Conservation (phyloP, 2,113 vertebrate species). For the Pachypanchax playfairii region DNA sequence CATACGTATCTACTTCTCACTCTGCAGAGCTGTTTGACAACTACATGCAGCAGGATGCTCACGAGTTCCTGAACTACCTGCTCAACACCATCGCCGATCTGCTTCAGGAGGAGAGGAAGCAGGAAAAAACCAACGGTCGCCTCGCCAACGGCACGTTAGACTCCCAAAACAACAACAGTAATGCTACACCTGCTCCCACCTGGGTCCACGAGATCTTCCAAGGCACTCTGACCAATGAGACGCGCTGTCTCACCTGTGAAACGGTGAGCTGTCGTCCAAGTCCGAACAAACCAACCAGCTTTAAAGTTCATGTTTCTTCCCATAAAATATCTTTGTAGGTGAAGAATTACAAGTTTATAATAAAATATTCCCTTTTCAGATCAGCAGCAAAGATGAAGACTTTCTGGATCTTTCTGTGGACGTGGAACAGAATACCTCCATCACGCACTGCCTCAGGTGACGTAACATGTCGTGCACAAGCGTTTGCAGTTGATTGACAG, state of each 20-base stretch:
- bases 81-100: conserved; percentile 98
- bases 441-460: conserved; percentile 97
- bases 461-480: conserved; percentile 1
- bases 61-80: conserved; percentile 98
- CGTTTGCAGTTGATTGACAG: not conserved
- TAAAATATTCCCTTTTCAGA: conserved; percentile 73
- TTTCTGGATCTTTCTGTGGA: conserved; percentile 98
- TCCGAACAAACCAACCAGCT: not conserved
- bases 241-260: conserved; percentile 98
- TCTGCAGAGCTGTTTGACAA: conserved; percentile 95
- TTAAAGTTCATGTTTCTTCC: not conserved
- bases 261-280: conserved; percentile 81
- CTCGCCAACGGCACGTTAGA: conserved; percentile 91
- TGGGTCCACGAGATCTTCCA: conserved; percentile 99
- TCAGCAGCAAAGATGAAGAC: conserved; percentile 99
- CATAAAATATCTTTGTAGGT: not conserved
- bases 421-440: conserved; percentile 98
- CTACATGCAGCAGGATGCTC: conserved; percentile 99
- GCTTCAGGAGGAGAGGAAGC: conserved; percentile 96
- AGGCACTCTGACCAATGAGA: conserved; percentile 98
- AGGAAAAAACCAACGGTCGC: conserved; percentile 95
- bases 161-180: conserved; percentile 87
- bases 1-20: not conserved
- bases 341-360: not conserved
- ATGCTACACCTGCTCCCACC: conserved; percentile 85